These are phyloP conservation scores for Caenorhabditis sp. DNA, from an alignment of 2,888 invertebrate species.

Conservation along the genomic window DNA sequence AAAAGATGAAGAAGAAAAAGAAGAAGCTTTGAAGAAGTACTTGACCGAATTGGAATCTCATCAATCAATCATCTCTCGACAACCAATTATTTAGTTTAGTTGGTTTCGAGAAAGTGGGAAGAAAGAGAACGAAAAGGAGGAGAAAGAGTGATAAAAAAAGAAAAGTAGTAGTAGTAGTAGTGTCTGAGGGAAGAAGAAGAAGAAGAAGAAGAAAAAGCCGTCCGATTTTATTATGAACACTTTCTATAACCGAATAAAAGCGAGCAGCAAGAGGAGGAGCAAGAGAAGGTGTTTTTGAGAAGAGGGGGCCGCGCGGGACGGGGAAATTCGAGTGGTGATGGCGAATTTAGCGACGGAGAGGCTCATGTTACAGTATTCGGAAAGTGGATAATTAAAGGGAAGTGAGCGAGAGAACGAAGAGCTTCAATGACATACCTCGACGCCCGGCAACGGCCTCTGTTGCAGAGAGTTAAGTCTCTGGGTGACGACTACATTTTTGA, in stretches of 20 bases:
- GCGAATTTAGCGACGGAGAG: no score
- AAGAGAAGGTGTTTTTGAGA: conserved; percentile 14
- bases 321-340: conserved; percentile 26
- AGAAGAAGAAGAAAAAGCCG: conserved; percentile 2
- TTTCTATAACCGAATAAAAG: neutral
- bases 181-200: neutral
- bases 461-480: conserved; percentile 52
- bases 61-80: conserved; percentile 40
- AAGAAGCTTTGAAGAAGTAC: conserved; percentile 21
- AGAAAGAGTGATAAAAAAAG: conserved; percentile 8
- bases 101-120: conserved; percentile 2
- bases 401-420: no score
- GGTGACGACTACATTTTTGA: conserved; percentile 52
- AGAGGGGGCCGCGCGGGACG: neutral
- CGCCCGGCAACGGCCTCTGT: conserved; percentile 46
- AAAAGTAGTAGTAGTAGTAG: no score
- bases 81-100: conserved; percentile 35
- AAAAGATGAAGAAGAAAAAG: conserved; percentile 2
- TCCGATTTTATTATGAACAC: conserved; percentile 47
- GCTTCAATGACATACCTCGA: conserved; percentile 34
- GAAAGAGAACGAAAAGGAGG: conserved; percentile 11
- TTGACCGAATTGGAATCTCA: conserved; percentile 31
- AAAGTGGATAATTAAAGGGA: neutral
- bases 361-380: conserved; percentile 24
- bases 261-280: neutral